Percentiles rank a stretch among this genome's conserved stretches.
Evolutionary conservation across 2,113 vertebrate species (phyloP).

Genomic region (Buteo buteo): DNA sequence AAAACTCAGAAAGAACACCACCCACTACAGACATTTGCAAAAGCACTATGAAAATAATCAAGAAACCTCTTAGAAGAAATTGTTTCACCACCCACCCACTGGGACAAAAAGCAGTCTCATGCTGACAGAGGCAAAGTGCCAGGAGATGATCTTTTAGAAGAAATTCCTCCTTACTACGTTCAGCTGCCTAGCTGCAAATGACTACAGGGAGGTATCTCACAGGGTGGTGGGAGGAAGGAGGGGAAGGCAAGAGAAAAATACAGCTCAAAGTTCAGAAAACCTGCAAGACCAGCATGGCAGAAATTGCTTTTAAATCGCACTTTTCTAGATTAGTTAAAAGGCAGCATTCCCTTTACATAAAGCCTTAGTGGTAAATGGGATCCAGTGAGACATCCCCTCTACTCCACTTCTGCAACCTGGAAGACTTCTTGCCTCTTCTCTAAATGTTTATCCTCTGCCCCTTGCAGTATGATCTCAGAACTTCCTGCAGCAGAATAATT

Average conservation of each 20-base stretch:
- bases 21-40: not conserved
- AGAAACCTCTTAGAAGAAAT: not conserved
- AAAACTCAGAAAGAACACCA: slow-evolving; percentile 10
- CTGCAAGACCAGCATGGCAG: not conserved
- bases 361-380: not conserved
- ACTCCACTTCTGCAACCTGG: not conserved
- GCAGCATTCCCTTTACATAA: not conserved
- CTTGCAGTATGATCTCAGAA: not conserved
- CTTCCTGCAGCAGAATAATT: not conserved
- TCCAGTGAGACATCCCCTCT: not conserved
- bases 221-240: not conserved
- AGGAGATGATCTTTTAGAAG: not conserved
- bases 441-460: not conserved
- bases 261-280: not conserved
- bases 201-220: not conserved
- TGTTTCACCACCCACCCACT: not conserved
- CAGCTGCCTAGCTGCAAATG: not conserved
- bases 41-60: not conserved
- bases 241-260: not conserved
- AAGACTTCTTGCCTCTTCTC: not conserved
- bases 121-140: not conserved
- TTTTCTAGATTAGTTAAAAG: not conserved
- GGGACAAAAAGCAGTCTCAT: not conserved
- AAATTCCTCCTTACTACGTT: not conserved
- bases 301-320: not conserved